These are phyloP conservation scores for Mizuhopecten yessoensis DNA, from an alignment of 1,140 invertebrate genomes.

Conservation along the genomic window DNA sequence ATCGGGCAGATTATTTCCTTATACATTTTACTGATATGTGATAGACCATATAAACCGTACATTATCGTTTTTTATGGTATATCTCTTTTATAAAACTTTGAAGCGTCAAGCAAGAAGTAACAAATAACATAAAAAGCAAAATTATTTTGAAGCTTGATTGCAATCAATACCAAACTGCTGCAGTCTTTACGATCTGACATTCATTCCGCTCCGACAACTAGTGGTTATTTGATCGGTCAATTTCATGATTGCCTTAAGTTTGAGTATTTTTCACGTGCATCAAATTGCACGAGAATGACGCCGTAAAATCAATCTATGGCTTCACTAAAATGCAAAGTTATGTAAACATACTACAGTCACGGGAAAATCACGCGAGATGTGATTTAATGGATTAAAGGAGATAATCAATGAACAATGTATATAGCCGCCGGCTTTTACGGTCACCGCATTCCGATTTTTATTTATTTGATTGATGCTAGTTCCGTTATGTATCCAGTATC, in stretches of 20 bases:
- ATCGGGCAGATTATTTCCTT: too few relatives aligned
- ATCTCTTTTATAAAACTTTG: too few relatives aligned
- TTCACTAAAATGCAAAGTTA: neutral
- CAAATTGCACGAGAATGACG: neutral
- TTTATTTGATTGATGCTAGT: conserved; percentile 15
- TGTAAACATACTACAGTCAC: neutral
- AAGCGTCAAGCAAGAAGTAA: too few relatives aligned
- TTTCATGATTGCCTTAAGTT: neutral
- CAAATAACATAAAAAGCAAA: too few relatives aligned
- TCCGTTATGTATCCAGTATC: neutral
- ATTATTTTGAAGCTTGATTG: too few relatives aligned
- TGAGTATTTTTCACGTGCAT: neutral
- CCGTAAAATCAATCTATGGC: neutral
- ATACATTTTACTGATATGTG: too few relatives aligned
- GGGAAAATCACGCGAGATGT: neutral
- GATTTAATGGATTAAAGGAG: conserved; percentile 19
- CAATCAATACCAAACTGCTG: too few relatives aligned
- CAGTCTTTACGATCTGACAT: neutral
- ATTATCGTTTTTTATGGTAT: too few relatives aligned
- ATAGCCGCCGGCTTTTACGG: conserved; percentile 17
- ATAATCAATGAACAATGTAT: neutral
- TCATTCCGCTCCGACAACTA: neutral
- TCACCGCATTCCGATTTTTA: conserved; percentile 22
- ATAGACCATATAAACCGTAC: too few relatives aligned
- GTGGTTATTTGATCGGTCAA: neutral